phyloP scores from a whole-genome alignment of 2,113 vertebrate species.

The Falco punctatus region DNA sequence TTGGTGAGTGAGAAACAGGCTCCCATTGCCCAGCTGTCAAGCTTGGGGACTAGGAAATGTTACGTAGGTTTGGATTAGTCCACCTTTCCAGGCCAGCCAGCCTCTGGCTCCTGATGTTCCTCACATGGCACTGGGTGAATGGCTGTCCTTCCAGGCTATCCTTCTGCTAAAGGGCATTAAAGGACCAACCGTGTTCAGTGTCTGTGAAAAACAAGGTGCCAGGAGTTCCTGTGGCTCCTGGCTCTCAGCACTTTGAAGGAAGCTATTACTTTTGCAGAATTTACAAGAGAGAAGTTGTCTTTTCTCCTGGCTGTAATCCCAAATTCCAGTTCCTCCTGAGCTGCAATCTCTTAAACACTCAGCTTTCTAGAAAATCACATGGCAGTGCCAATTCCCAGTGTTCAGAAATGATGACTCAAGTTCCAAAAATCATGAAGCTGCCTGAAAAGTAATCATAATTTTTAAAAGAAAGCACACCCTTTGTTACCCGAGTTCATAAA shows the following conservation, averaged over 20 bases:
- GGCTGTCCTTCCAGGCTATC: not conserved
- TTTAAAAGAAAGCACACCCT: not conserved
- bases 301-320: constrained; percentile 13
- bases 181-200: not conserved
- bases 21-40: not conserved
- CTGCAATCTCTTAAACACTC: not conserved
- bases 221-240: not conserved
- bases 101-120: not conserved
- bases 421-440: not conserved
- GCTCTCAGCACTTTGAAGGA: not conserved
- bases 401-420: constrained; percentile 10
- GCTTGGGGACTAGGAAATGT: not conserved
- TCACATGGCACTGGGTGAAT: not conserved
- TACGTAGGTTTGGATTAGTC: not conserved
- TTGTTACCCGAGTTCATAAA: not conserved
- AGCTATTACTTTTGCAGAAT: not conserved
- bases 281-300: not conserved
- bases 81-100: not conserved
- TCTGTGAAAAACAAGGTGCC: not conserved
- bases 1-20: not conserved
- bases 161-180: not conserved
- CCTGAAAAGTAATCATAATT: not conserved
- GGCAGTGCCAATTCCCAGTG: not conserved
- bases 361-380: constrained; percentile 15
- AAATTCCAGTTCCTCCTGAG: not conserved